Percentiles rank a stretch among this genome's conserved stretches.
phyloP scores from a whole-genome alignment of 2,113 vertebrate species.

The Agapornis roseicollis region DNA sequence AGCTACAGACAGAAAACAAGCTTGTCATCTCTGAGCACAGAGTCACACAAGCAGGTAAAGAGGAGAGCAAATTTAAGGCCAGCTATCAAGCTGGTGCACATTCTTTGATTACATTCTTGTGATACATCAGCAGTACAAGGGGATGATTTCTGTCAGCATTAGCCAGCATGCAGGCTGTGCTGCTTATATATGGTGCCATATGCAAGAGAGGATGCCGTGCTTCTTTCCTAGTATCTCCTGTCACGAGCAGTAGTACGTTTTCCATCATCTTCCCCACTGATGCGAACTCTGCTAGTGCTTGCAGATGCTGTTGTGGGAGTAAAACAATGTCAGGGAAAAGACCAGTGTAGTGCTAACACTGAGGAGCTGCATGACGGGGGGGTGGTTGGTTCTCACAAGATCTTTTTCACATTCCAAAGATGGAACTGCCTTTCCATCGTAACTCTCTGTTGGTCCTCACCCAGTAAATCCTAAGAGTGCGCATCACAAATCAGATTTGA shows the following conservation, averaged over 20 bases:
- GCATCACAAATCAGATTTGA: background rate
- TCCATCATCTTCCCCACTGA: background rate
- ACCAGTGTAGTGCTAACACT: background rate
- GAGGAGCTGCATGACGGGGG: background rate
- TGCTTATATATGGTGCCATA: background rate
- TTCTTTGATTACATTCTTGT: background rate
- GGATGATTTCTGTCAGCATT: background rate
- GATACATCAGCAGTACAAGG: background rate
- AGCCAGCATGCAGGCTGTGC: background rate
- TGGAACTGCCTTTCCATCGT: background rate
- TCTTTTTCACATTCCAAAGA: background rate
- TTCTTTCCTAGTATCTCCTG: background rate
- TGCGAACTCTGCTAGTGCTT: background rate
- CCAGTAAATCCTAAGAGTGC: background rate
- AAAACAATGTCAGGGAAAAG: background rate
- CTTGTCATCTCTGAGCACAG: background rate
- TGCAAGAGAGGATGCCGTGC: background rate
- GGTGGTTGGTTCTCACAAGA: background rate
- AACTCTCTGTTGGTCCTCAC: background rate
- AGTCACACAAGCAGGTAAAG: background rate
- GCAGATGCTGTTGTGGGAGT: background rate
- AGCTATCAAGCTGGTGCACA: background rate
- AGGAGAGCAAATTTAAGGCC: background rate
- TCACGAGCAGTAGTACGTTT: background rate
- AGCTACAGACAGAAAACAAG: background rate